A percentile compares a stretch with the other conserved stretches of the same genome.
Evolutionary conservation across 1,140 invertebrate species (phyloP).

Genomic region (Hylyphantes graminicola): DNA sequence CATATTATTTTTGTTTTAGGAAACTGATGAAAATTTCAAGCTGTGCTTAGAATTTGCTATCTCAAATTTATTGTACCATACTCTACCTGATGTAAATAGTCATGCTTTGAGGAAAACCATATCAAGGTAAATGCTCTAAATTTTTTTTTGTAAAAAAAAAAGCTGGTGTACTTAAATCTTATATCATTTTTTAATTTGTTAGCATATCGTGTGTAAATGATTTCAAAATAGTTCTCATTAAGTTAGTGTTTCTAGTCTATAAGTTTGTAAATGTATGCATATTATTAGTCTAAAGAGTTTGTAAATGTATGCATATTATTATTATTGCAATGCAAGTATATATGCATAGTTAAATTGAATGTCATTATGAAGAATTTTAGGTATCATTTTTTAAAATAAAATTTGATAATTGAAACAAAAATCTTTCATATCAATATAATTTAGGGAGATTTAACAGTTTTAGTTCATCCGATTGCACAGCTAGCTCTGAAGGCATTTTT

Average conservation of each 20-base stretch:
- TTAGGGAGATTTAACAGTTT: too few species aligned
- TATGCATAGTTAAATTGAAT: too few species aligned
- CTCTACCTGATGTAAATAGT: conserved; percentile 26
- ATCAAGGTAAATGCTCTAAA: neutral
- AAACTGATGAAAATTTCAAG: conserved; percentile 36
- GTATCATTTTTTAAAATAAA: too few species aligned
- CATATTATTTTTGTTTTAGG: conserved; percentile 10
- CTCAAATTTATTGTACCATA: conserved; percentile 34
- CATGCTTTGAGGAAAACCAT: conserved; percentile 4
- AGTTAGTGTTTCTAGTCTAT: neutral
- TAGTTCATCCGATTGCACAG: too few species aligned
- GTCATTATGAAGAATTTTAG: too few species aligned
- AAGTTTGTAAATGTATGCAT: neutral
- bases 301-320: neutral
- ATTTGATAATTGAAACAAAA: too few species aligned
- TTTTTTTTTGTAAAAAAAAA: neutral
- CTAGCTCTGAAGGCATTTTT: too few species aligned
- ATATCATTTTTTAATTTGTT: neutral
- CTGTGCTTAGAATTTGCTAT: conserved; percentile 7
- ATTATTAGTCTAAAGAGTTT: neutral
- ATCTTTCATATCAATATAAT: too few species aligned
- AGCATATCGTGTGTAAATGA: neutral
- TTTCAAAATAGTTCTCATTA: neutral
- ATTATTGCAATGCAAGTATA: too few species aligned
- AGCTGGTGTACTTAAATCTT: neutral